phyloP scores from a whole-genome alignment of 2,113 vertebrate genomes.

The Dicrurus megarhynchus region DNA sequence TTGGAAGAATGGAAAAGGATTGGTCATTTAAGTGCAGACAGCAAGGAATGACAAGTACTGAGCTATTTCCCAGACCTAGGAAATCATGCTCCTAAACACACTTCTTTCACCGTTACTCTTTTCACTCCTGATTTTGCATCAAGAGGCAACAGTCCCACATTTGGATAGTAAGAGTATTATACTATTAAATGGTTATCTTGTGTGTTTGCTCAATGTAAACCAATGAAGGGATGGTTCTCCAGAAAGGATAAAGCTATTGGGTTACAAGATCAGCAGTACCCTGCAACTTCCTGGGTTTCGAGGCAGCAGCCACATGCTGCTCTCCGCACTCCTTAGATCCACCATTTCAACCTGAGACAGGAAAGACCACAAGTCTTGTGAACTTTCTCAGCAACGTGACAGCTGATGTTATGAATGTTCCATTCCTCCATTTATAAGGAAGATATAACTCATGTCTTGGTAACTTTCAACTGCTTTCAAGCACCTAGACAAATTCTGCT shows the following conservation, averaged over 20 bases:
- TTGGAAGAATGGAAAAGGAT: neutral
- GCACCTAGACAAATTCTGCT: neutral
- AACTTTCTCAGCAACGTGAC: neutral
- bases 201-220: neutral
- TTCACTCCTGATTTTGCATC: neutral
- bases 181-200: neutral
- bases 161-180: neutral
- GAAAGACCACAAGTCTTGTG: neutral
- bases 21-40: neutral
- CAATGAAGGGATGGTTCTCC: neutral
- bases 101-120: neutral
- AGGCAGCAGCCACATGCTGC: neutral
- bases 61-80: neutral
- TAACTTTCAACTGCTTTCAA: neutral
- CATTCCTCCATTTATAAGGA: neutral
- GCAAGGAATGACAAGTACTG: neutral
- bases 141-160: neutral
- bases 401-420: neutral
- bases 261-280: neutral
- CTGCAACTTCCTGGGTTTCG: neutral
- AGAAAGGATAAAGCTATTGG: neutral
- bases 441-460: neutral
- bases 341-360: neutral
- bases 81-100: neutral
- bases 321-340: neutral